phyloP scores from a whole-genome alignment of 30 jellyfish, hydroid and myxozoan genomes.

The Hydractinia symbiolongicarpus region DNA sequence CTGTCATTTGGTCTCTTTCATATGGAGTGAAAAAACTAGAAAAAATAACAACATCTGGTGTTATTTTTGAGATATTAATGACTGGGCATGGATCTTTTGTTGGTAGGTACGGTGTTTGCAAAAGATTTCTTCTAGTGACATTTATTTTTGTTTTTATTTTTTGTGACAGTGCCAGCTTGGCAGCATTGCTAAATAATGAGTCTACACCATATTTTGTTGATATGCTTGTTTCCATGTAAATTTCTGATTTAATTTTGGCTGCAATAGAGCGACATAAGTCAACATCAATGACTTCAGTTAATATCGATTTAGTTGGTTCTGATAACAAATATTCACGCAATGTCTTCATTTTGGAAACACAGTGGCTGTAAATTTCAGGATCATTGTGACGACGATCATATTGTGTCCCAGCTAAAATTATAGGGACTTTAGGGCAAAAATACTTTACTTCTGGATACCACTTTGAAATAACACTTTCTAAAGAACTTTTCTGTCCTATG shows the following conservation, averaged over 20 bases:
- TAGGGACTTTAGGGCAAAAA: slow-evolving; percentile 72
- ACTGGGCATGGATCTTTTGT: slow-evolving; percentile 59
- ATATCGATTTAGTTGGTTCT: slow-evolving; percentile 31
- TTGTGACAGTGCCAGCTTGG: slow-evolving; percentile 60
- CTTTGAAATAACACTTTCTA: slow-evolving; percentile 54
- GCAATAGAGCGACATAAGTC: slow-evolving; percentile 79
- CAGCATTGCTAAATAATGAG: slow-evolving; percentile 56
- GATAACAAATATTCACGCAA: slow-evolving; percentile 14
- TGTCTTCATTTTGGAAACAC: not conserved
- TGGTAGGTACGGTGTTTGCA: slow-evolving; percentile 85
- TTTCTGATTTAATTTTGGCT: slow-evolving; percentile 55
- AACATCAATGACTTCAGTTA: slow-evolving; percentile 48
- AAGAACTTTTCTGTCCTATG: slow-evolving; percentile 64
- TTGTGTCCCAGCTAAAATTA: slow-evolving; percentile 77
- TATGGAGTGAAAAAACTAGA: not conserved
- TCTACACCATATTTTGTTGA: slow-evolving; percentile 74
- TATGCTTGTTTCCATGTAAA: slow-evolving; percentile 69
- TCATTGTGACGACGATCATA: slow-evolving; percentile 75
- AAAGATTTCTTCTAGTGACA: slow-evolving; percentile 33
- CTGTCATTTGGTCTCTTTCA: slow-evolving; percentile 19
- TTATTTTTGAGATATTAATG: slow-evolving; percentile 29
- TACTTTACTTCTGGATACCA: slow-evolving; percentile 69
- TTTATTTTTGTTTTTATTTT: slow-evolving; percentile 37
- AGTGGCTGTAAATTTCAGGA: slow-evolving; percentile 45
- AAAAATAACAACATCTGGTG: slow-evolving; percentile 21